Percentiles rank a stretch among this genome's conserved stretches.
These are phyloP conservation scores for Peromyscus aztecus DNA, from an alignment of 2,797 vertebrate species.

Conservation along the genomic window DNA sequence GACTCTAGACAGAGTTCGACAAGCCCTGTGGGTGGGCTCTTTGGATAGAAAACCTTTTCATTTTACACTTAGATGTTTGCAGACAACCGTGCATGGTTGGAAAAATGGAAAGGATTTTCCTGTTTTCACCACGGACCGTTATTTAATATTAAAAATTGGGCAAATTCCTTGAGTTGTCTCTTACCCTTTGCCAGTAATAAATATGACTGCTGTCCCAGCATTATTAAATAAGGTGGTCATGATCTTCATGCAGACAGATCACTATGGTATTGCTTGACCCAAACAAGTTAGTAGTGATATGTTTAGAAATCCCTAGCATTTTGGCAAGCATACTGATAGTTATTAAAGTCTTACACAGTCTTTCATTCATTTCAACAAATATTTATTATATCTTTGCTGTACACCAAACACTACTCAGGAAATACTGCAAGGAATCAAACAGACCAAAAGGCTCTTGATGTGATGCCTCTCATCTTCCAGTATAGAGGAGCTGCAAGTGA, in stretches of 20 bases:
- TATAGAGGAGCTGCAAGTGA: neutral
- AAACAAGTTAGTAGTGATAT: neutral
- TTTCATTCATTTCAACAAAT: constrained; percentile 23
- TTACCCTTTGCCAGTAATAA: neutral
- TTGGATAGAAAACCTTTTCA: neutral
- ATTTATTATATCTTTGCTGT: neutral
- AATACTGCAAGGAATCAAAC: neutral
- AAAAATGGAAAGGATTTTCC: neutral
- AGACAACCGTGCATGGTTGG: neutral
- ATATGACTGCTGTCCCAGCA: neutral
- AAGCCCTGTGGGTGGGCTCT: neutral
- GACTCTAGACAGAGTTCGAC: neutral
- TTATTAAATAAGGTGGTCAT: neutral
- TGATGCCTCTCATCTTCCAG: neutral
- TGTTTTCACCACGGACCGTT: neutral
- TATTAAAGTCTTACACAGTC: neutral
- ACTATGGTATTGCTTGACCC: neutral
- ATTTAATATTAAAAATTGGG: neutral
- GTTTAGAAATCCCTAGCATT: neutral
- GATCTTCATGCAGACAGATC: neutral
- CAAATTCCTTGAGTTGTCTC: neutral
- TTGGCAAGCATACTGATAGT: neutral
- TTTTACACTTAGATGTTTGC: neutral
- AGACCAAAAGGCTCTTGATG: neutral
- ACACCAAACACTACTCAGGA: neutral